A percentile compares a stretch with the other conserved stretches of the same genome.
phyloP scores from a whole-genome alignment of 1,140 invertebrate species.

The Heterodera carotae region DNA sequence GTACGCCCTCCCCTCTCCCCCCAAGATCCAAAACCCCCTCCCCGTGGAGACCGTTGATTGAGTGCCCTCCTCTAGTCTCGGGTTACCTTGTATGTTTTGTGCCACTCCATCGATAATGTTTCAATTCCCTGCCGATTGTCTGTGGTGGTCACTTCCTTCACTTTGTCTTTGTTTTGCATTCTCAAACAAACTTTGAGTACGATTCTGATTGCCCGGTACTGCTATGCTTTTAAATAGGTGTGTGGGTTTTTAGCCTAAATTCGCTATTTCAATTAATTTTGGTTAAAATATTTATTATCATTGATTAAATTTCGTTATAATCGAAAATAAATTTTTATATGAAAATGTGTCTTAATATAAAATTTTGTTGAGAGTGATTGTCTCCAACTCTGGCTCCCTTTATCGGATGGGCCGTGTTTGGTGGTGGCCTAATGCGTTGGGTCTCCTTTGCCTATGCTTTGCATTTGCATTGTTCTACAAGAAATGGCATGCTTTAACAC shows the following conservation, averaged over 20 bases:
- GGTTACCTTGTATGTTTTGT: too few species aligned
- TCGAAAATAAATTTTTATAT: too few species aligned
- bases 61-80: too few species aligned
- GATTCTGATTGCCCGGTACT: conserved; percentile 2
- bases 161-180: neutral
- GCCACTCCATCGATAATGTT: too few species aligned
- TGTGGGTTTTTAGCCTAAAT: neutral
- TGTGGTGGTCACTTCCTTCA: neutral
- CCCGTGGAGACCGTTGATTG: too few species aligned
- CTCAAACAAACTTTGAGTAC: neutral
- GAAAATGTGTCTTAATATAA: neutral
- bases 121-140: too few species aligned
- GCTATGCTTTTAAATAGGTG: too few species aligned
- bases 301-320: neutral
- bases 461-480: neutral
- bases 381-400: too few species aligned
- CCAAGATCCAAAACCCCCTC: too few species aligned
- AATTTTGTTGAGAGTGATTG: neutral
- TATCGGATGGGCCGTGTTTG: neutral
- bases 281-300: neutral
- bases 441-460: neutral
- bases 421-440: neutral
- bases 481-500: neutral
- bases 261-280: neutral
- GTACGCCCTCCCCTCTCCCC: too few species aligned